Conservation (phyloP, 2,888 invertebrate genomes). For the Pyrrhia umbra region DNA sequence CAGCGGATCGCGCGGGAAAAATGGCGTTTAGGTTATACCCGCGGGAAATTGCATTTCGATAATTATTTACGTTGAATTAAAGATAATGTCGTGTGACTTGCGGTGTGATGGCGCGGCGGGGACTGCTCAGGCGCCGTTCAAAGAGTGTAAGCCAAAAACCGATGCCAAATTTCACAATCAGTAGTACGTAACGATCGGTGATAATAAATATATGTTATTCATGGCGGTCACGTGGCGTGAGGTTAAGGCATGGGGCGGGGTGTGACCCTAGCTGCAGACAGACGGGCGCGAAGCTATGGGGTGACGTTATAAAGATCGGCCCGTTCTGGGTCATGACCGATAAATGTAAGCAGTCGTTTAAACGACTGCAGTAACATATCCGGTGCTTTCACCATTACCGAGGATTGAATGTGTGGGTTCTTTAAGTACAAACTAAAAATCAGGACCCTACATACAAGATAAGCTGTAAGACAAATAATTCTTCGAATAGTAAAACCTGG, state of each 20-base stretch:
- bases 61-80: slow-evolving; percentile 41
- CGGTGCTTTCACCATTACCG: not conserved
- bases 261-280: slow-evolving; percentile 5
- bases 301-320: not conserved
- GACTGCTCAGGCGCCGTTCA: slow-evolving; percentile 69
- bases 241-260: slow-evolving; percentile 21
- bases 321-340: slow-evolving; percentile 7
- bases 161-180: slow-evolving; percentile 87
- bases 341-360: not conserved
- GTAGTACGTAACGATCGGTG: slow-evolving; percentile 48
- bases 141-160: slow-evolving; percentile 73
- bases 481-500: no score
- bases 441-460: no score
- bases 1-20: slow-evolving; percentile 64
- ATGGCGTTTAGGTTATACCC: slow-evolving; percentile 70
- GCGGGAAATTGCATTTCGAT: slow-evolving; percentile 75
- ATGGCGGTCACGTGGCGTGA: slow-evolving; percentile 30
- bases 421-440: no score
- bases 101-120: slow-evolving; percentile 59
- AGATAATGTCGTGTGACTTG: slow-evolving; percentile 51
- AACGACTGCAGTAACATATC: not conserved
- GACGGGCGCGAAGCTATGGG: not conserved
- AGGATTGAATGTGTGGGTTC: not conserved
- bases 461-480: no score
- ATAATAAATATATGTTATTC: slow-evolving; percentile 43